These are phyloP conservation scores for Meteorus sp. DNA, from an alignment of 1,140 invertebrate genomes.

Conservation along the genomic window DNA sequence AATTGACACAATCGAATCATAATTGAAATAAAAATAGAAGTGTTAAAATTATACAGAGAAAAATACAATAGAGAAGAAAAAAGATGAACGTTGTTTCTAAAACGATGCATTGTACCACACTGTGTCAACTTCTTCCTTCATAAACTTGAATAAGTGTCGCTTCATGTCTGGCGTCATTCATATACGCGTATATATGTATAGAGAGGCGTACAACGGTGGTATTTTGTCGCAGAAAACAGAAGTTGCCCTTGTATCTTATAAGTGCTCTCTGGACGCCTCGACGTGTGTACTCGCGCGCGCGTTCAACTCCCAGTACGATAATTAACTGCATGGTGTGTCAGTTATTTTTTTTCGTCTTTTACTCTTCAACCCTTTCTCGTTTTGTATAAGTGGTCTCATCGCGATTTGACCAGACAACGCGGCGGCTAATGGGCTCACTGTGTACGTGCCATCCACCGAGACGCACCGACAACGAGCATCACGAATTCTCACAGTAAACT, in stretches of 20 bases:
- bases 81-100: too few relatives aligned
- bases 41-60: too few relatives aligned
- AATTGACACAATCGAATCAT: too few relatives aligned
- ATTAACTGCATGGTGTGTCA: background rate
- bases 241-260: constrained; percentile 6
- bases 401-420: constrained; percentile 5
- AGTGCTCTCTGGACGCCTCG: constrained; percentile 1
- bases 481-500: constrained; percentile 1
- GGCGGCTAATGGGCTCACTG: constrained; percentile 8
- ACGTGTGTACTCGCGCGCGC: too few relatives aligned
- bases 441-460: too few relatives aligned
- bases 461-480: background rate
- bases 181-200: too few relatives aligned
- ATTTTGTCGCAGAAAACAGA: constrained; percentile 4
- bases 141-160: background rate
- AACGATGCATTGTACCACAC: too few relatives aligned
- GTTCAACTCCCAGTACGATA: background rate
- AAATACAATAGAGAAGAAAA: constrained; percentile 13
- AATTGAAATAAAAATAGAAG: too few relatives aligned
- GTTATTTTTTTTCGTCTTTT: background rate
- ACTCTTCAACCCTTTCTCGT: background rate
- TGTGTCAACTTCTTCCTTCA: too few relatives aligned
- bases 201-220: too few relatives aligned
- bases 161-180: background rate
- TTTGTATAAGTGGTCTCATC: background rate